Evolutionary conservation across 2,797 vertebrate species (phyloP).

Genomic region (Australoheros facetus): DNA sequence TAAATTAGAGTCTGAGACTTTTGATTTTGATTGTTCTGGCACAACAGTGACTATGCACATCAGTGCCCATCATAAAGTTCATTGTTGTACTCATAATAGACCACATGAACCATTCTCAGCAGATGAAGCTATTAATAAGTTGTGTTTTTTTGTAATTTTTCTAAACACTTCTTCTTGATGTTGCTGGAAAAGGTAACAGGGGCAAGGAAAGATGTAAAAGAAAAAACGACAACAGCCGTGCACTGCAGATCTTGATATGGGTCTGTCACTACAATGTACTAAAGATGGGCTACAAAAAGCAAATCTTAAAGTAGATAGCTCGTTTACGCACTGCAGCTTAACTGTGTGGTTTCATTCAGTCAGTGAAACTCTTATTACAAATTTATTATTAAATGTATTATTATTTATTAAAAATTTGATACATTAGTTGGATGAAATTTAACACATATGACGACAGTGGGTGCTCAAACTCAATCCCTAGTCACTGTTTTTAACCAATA

Average conservation of each 20-base stretch:
- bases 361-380: not conserved
- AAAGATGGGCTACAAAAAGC: too few species aligned
- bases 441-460: not conserved
- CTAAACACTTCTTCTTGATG: too few species aligned
- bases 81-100: not conserved
- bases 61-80: not conserved
- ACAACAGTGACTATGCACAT: not conserved
- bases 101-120: not conserved
- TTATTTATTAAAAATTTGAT: not conserved
- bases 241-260: too few species aligned
- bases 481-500: not conserved
- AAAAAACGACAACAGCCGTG: too few species aligned
- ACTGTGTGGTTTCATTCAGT: not conserved
- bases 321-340: too few species aligned
- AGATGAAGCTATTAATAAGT: not conserved
- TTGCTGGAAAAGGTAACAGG: too few species aligned
- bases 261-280: too few species aligned
- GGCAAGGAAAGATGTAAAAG: too few species aligned
- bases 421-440: not conserved
- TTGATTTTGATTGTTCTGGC: not conserved
- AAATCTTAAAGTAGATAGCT: too few species aligned
- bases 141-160: too few species aligned
- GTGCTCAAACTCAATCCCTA: too few species aligned
- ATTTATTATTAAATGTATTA: too few species aligned
- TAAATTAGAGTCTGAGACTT: slow-evolving; percentile 1